A percentile compares a stretch with the other conserved stretches of the same genome.
Evolutionary conservation across 2,888 invertebrate species (phyloP).

Genomic region (Steinernema carpocapsae): DNA sequence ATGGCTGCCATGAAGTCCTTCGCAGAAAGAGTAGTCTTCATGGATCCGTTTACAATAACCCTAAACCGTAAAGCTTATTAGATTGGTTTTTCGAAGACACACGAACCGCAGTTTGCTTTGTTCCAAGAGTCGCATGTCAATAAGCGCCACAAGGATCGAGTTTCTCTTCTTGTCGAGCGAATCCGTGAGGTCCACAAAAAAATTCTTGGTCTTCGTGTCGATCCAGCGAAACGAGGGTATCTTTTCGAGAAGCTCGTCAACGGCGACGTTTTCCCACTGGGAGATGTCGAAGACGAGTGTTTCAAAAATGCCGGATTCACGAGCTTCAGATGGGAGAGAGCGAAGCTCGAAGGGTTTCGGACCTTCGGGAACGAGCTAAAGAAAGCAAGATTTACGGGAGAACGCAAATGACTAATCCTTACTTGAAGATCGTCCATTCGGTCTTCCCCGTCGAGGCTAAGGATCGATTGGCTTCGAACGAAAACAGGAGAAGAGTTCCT

Average conservation of each 20-base stretch:
- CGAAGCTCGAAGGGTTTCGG: conserved; percentile 10
- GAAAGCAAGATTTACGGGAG: background rate
- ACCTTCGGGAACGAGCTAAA: conserved; percentile 15
- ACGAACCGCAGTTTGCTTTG: conserved; percentile 12
- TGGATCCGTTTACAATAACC: conserved; percentile 10
- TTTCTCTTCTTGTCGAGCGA: background rate
- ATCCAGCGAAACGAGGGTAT: conserved; percentile 9
- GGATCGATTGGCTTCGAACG: conserved; percentile 16
- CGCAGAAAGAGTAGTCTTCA: background rate
- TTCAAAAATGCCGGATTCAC: background rate
- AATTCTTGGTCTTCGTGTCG: background rate
- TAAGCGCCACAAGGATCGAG: conserved; percentile 3
- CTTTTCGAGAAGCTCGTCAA: background rate
- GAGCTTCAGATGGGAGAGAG: conserved; percentile 9
- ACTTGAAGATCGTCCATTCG: conserved; percentile 15
- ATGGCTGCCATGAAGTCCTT: background rate
- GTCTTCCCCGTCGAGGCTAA: background rate
- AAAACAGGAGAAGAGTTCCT: conserved; percentile 38
- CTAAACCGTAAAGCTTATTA: background rate
- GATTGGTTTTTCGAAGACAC: too few relatives aligned
- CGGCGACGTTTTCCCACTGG: background rate
- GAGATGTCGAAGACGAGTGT: background rate
- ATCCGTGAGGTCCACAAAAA: conserved; percentile 1
- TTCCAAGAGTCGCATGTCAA: conserved; percentile 8
- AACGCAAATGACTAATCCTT: background rate